Evolutionary conservation across 2,797 vertebrate genomes (phyloP), one percentile per base, ranked within the genome.

Genomic region (Aselliscus stoliczkanus): DNA sequence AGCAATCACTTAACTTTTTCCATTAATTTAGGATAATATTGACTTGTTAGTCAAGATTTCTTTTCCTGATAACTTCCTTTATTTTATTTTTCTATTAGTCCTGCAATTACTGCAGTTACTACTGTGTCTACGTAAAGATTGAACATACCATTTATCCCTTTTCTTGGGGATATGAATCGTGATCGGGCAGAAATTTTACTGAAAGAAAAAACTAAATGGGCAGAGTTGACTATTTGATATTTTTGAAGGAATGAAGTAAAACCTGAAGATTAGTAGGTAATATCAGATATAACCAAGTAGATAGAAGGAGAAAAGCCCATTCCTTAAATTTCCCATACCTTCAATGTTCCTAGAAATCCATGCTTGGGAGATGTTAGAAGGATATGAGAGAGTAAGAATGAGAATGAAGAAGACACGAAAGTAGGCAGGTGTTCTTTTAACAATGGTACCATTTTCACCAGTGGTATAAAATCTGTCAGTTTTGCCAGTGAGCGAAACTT

Each of bases 211-310:
- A 86, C 34, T 80, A 85, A 94, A 73, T 70, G 27, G 27, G 23
- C 47, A 90, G 64, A 93, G 42, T 95, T 8, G 8, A 29, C 52
- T 86, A 8, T 82, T 65, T 88, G 58, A 50, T 90, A 7, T 56
- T 90, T 95, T 73, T 69, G 65, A 94, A 85, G 76, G 15, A 69
- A 37, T 39, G 39, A 96, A 85, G 50, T 44, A 88, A 85, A 94
- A 64, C 81, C 21, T 93, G n/a, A 50, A 64, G 65, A 21, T 92
- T 62, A 75, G 7, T 70, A 69, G 50, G 37, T 95, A 94, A 76
- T 65, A 67, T 47, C 39, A 83, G 21, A 70, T 64, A 94, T 58
- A 93, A 82, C 60, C 37, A 44, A 93, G 8, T n/a, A 60, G 14
- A 34, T 67, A 70, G 29, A 70, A 56, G 69, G 1, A 29, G 75